Conservation (phyloP, 2,888 invertebrate genomes). For the Nasonia oneida region DNA sequence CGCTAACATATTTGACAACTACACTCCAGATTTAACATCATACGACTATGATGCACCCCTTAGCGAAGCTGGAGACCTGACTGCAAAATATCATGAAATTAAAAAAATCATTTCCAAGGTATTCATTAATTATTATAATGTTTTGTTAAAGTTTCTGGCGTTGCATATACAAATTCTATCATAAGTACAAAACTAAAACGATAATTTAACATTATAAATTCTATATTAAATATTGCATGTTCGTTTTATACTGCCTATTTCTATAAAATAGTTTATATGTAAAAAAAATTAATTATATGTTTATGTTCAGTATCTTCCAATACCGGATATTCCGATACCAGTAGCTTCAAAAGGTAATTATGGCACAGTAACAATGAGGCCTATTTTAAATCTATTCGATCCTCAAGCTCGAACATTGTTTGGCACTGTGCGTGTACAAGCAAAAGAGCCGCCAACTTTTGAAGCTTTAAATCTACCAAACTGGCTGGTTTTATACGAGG, state of each 20-base stretch:
- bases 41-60: constrained; percentile 97
- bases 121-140: constrained; percentile 60
- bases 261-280: background rate
- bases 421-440: constrained; percentile 67
- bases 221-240: no score
- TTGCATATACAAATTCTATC: no score
- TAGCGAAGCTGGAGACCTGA: constrained; percentile 93
- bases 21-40: constrained; percentile 87
- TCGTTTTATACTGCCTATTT: background rate
- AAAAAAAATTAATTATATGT: background rate
- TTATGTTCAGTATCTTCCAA: constrained; percentile 81
- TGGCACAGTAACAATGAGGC: constrained; percentile 82
- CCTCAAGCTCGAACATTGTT: constrained; percentile 72
- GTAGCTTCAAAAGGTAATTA: constrained; percentile 83
- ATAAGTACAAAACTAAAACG: no score
- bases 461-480: constrained; percentile 78
- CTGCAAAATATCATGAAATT: constrained; percentile 88
- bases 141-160: background rate
- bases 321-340: constrained; percentile 81
- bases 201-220: no score
- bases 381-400: constrained; percentile 79
- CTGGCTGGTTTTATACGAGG: constrained; percentile 80
- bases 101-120: constrained; percentile 83
- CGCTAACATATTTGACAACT: constrained; percentile 79
- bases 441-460: constrained; percentile 80